These are phyloP conservation scores for Calliopsis andreniformis DNA, from an alignment of 1,140 invertebrate genomes.

Conservation along the genomic window DNA sequence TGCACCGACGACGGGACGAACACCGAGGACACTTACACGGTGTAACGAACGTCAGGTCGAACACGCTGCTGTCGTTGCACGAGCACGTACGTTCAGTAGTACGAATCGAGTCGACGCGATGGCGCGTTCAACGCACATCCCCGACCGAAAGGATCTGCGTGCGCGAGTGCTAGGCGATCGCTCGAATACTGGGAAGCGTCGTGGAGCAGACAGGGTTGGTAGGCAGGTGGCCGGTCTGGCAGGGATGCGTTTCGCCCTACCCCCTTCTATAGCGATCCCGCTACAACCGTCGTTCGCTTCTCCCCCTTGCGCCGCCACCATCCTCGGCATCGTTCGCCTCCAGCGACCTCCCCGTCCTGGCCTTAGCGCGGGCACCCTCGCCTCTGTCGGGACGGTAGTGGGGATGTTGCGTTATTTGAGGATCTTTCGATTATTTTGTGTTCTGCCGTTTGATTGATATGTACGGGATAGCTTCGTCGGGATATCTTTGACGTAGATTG, in stretches of 20 bases:
- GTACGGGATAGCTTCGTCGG: no score
- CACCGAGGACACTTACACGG: not conserved
- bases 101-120: conserved; percentile 31
- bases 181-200: conserved; percentile 73
- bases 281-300: conserved; percentile 42
- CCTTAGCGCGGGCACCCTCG: conserved; percentile 12
- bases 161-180: conserved; percentile 67
- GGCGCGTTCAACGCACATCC: conserved; percentile 53
- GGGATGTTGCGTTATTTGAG: not conserved
- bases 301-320: conserved; percentile 29
- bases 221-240: conserved; percentile 69
- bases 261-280: conserved; percentile 55
- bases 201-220: conserved; percentile 67
- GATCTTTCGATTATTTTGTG: not conserved
- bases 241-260: conserved; percentile 71
- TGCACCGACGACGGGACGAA: not conserved
- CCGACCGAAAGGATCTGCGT: conserved; percentile 55
- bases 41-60: conserved; percentile 16
- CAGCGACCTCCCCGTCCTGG: conserved; percentile 37
- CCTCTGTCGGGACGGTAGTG: not conserved
- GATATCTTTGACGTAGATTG: no score
- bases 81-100: conserved; percentile 29
- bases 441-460: no score
- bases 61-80: conserved; percentile 13
- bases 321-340: conserved; percentile 20